phyloP scores from a whole-genome alignment of 37 sponge, comb jelly and placozoan genomes.

The Amphimedon queenslandica region DNA sequence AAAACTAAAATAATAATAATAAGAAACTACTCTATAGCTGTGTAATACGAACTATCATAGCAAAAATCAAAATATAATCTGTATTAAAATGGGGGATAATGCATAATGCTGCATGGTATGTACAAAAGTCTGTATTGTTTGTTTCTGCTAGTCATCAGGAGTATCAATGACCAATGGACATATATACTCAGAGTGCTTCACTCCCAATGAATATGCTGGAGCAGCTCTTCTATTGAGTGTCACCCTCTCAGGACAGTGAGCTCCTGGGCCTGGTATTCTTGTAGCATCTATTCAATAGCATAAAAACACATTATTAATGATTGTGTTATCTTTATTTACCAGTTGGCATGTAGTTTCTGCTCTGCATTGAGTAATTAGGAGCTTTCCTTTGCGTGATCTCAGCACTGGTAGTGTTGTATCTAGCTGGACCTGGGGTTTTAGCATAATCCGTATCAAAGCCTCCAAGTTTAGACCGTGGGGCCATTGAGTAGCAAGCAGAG shows the following conservation, averaged over 20 bases:
- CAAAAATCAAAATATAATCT: too few species aligned
- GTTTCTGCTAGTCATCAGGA: slow-evolving; percentile 26
- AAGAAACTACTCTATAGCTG: too few species aligned
- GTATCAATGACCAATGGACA: slow-evolving; percentile 94
- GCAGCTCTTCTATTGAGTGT: slow-evolving; percentile 35
- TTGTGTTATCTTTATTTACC: slow-evolving; percentile 35
- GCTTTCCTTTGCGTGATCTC: slow-evolving; percentile 49
- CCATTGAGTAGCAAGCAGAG: slow-evolving; percentile 84
- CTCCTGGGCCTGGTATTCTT: slow-evolving; percentile 93
- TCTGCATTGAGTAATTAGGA: slow-evolving; percentile 75
- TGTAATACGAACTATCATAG: too few species aligned
- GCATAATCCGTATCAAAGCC: slow-evolving; percentile 85
- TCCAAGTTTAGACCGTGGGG: slow-evolving; percentile 79
- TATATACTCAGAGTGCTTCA: slow-evolving; percentile 89
- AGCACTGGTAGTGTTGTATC: slow-evolving; percentile 49
- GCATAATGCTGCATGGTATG: neutral
- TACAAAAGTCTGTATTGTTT: neutral
- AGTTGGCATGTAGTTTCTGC: slow-evolving; percentile 85
- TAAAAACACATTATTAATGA: neutral
- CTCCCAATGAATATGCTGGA: slow-evolving; percentile 80
- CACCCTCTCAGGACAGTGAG: slow-evolving; percentile 88
- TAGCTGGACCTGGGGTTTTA: slow-evolving; percentile 86
- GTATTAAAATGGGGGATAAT: too few species aligned
- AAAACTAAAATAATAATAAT: neutral
- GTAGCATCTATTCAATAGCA: slow-evolving; percentile 61